Conservation (phyloP, 2,888 invertebrate genomes). For the Idaea straminata region DNA sequence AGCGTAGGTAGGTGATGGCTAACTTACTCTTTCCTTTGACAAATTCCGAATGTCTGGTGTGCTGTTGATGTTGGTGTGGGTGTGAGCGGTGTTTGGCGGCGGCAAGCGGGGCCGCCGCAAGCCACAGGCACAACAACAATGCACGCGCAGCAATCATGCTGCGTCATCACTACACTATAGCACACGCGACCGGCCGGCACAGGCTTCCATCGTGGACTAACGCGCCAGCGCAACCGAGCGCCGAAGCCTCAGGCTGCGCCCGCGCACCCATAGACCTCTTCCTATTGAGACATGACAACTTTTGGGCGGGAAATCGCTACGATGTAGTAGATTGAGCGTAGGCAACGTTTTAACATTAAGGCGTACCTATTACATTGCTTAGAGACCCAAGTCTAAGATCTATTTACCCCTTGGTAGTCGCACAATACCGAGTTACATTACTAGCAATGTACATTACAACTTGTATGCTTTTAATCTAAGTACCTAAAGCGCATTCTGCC, state of each 20-base stretch:
- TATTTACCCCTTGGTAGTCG: no score
- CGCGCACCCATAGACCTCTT: slow-evolving; percentile 57
- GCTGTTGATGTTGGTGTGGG: slow-evolving; percentile 45
- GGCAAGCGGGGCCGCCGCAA: slow-evolving; percentile 47
- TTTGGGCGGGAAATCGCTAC: slow-evolving; percentile 47
- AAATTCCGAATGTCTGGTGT: slow-evolving; percentile 82
- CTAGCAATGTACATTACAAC: no score
- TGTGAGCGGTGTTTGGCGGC: slow-evolving; percentile 56
- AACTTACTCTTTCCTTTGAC: slow-evolving; percentile 90
- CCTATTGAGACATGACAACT: slow-evolving; percentile 31
- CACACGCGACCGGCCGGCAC: slow-evolving; percentile 64
- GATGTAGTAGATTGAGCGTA: not conserved
- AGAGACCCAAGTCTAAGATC: no score
- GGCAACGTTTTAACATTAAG: not conserved
- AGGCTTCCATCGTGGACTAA: slow-evolving; percentile 71
- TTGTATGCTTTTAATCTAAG: no score
- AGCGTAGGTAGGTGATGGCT: slow-evolving; percentile 30
- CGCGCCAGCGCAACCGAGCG: slow-evolving; percentile 55
- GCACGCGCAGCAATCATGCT: slow-evolving; percentile 71
- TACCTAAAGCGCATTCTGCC: no score
- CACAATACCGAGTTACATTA: no score
- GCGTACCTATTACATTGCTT: not conserved
- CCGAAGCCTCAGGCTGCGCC: slow-evolving; percentile 56
- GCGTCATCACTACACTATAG: slow-evolving; percentile 69
- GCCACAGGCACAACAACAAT: slow-evolving; percentile 66